Percentiles rank a stretch among this genome's conserved stretches.
Conservation (phyloP, 2,113 vertebrate species). For the Coregonus clupeaformis region DNA sequence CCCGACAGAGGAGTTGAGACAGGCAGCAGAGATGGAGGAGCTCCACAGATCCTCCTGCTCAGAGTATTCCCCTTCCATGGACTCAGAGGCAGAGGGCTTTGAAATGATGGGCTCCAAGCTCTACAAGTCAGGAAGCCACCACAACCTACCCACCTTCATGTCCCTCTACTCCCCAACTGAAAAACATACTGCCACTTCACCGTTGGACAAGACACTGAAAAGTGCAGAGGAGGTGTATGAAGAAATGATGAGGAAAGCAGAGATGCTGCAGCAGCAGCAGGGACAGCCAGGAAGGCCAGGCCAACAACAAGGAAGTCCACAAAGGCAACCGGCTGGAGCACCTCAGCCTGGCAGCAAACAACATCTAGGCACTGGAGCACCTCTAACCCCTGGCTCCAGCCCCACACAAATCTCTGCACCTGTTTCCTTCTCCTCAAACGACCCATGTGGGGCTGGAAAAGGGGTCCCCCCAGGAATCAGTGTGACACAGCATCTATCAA, state of each 20-base stretch:
- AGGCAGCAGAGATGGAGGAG: conserved; percentile 98
- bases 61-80: conserved; percentile 95
- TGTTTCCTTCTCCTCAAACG: conserved; percentile 79
- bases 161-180: conserved; percentile 96
- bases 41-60: conserved; percentile 97
- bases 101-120: conserved; percentile 86
- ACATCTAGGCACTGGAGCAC: conserved; percentile 84
- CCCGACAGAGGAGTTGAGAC: conserved; percentile 93
- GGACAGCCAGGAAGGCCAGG: conserved; percentile 63
- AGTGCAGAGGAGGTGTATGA: conserved; percentile 98
- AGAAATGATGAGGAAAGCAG: conserved; percentile 98
- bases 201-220: conserved; percentile 87
- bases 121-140: conserved; percentile 95
- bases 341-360: conserved; percentile 75
- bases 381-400: conserved; percentile 92
- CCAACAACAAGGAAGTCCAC: conserved; percentile 63
- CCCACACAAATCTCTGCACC: conserved; percentile 91
- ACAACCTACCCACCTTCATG: conserved; percentile 95
- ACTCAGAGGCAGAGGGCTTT: conserved; percentile 92
- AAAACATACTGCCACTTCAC: conserved; percentile 68
- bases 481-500: conserved; percentile 90
- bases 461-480: conserved; percentile 76
- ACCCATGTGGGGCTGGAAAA: conserved; percentile 61
- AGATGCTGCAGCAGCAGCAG: conserved; percentile 89
- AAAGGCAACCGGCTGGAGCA: conserved; percentile 55